Base-by-base conservation (phyloP, 2,113 vertebrate genomes). In the Hepsetus odoe region DNA sequence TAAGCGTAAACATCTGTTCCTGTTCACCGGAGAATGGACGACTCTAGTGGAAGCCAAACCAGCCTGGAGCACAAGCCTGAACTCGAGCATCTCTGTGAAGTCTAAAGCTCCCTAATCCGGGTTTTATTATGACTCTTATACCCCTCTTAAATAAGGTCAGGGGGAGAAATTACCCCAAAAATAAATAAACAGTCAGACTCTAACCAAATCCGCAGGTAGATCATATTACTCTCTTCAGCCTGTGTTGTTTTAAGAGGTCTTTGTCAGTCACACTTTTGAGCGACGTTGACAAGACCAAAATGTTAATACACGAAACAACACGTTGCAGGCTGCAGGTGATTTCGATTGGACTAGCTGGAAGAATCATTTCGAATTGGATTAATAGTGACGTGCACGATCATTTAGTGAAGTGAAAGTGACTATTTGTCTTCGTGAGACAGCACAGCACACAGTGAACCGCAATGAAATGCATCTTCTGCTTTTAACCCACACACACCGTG, bases 1-100 rank as follows among this genome's bases (percentile, higher is more conserved):
- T 79, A 79, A 79, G 76, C 42, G 58, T 40, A 79, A 79, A 79
- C 76, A 79, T 72, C 28, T 71, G 76, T 53, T 28, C 24, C 14
- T 26, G 14, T 28, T 65, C 62, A 32, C 33, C 40, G 20, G 18
- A 46, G 42, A 38, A 64, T 64, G 40, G 58, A 67, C 32, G n/a
- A 24, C 16, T 20, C 32, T 12, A 69, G 38, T 28, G 10, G 32
- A 35, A 35, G 32, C 61, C 61, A 35, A 64, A 35, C 32, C 53
- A 5, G 49, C 33, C 61, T 55, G 46, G 33, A 44, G 35, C 66
- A 49, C 75, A 46, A 22, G 65, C 5, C 28, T 26, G 40, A 71
- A 35, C 42, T 26, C 20, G 46, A 51, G 40, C 56, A 40, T 35
- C 56, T 71, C 59, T 70, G 26, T 77, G 76, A 70, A 49, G 51